Base-by-base conservation (phyloP, 1,140 invertebrate species). In the Aphelinus atriplicis region DNA sequence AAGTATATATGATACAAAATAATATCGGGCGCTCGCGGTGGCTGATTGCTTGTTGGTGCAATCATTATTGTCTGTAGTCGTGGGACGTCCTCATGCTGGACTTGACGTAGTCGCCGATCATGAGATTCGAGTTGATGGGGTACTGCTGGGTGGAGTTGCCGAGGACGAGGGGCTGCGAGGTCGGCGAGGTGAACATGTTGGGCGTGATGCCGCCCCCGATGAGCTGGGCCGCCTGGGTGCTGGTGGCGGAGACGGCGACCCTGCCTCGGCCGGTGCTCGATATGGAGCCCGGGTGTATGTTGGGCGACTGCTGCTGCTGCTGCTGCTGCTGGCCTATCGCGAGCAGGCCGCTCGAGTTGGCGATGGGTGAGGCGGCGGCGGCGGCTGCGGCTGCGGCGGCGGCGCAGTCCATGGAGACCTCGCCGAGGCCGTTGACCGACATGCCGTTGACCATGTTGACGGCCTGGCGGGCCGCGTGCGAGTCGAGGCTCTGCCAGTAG, bases 401-500 rank as follows among this genome's bases (percentile, higher is more conserved):
- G 53, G 10, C 5, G 10, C 10, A 55, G 80, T 94, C 93, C 88
- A 94, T 91, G 10, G 92, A 90, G 57, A 93, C 92, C 86, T 94
- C 93, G 10, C 92, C 92, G 2, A 94, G 87, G 47, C 93, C 93
- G 82, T 94, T 94, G 2, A 95, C 92, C 10, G 92, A 91, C 84
- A 95, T 93, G 64, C 92, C 93, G 84, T 94, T 94, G n/a, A 94
- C 92, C 90, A 94, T 92, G 81, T 93, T 94, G 47, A 93, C 91
- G 72, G 92, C 93, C 89, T 92, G 91, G 72, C 91, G 88, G 7
- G 91, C 91, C 68, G 91, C 91, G 81, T 93, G 94, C 3, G 92
- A 91, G 85, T 97, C 95, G 60, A 96, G 86, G 71, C 94, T 94
- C 70, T 92, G 92, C 96, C 96, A 97, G 82, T 96, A 97, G 56